Evolutionary conservation across 2,113 vertebrate species (phyloP).

Genomic region (Nothobranchius kuhntae): DNA sequence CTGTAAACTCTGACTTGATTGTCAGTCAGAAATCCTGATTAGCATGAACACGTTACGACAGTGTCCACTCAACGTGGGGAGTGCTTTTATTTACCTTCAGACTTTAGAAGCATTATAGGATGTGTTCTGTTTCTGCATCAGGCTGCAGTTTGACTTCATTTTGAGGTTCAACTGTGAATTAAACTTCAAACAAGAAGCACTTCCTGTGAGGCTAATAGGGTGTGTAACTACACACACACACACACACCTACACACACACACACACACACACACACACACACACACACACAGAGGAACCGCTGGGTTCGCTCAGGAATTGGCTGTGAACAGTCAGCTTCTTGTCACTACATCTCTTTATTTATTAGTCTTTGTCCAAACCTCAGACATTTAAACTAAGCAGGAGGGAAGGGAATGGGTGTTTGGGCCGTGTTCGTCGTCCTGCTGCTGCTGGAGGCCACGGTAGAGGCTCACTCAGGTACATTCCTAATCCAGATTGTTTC

Average conservation of each 20-base stretch:
- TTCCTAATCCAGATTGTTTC: neutral
- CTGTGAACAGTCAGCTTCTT: neutral
- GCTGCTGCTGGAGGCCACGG: neutral
- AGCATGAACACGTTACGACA: too few species aligned
- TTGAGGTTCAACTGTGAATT: constrained; percentile 45
- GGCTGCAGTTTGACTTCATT: too few species aligned
- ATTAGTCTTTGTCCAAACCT: accelerated
- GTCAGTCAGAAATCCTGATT: too few species aligned
- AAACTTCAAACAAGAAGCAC: constrained; percentile 28
- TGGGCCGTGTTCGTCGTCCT: neutral
- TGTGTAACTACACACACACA: constrained; percentile 1
- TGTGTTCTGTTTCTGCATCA: too few species aligned
- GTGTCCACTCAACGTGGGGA: too few species aligned
- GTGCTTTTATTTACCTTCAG: too few species aligned
- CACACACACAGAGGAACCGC: neutral
- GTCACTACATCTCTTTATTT: neutral
- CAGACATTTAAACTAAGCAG: neutral
- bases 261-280: neutral
- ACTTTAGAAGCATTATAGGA: too few species aligned
- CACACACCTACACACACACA: neutral
- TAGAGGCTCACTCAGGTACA: neutral
- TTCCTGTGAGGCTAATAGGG: constrained; percentile 50
- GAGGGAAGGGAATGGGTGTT: neutral
- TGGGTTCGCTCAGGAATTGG: accelerated
- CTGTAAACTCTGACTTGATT: too few species aligned